Percentiles rank a stretch among this genome's conserved stretches.
These are phyloP conservation scores for Lycodopsis pacificus DNA, from an alignment of 2,797 vertebrate genomes.

Conservation along the genomic window DNA sequence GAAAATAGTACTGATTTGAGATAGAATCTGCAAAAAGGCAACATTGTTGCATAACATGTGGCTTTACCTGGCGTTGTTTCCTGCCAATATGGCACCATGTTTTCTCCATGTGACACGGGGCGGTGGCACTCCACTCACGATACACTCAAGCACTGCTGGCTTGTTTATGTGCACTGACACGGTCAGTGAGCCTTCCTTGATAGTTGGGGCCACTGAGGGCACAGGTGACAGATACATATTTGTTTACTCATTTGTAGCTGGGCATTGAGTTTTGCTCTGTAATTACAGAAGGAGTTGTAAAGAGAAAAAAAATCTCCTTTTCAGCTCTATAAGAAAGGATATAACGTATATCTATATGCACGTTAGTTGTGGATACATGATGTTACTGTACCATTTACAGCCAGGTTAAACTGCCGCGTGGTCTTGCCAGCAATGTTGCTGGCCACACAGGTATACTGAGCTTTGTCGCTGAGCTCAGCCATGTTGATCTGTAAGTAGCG, in stretches of 20 bases:
- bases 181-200: slow-evolving; percentile 83
- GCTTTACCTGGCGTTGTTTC: slow-evolving; percentile 87
- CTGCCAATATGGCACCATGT: slow-evolving; percentile 88
- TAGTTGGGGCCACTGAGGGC: slow-evolving; percentile 89
- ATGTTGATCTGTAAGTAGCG: slow-evolving; percentile 96
- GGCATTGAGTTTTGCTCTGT: background rate
- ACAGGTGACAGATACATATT: slow-evolving; percentile 10
- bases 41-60: background rate
- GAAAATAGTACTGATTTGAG: background rate
- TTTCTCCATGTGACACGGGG: slow-evolving; percentile 96
- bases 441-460: slow-evolving; percentile 92
- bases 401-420: slow-evolving; percentile 89
- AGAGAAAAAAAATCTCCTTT: background rate
- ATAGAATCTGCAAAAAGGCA: background rate
- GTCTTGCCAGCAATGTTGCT: slow-evolving; percentile 94
- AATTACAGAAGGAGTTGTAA: background rate
- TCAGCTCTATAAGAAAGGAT: background rate
- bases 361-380: background rate
- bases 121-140: slow-evolving; percentile 87
- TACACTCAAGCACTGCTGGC: slow-evolving; percentile 87
- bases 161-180: slow-evolving; percentile 83
- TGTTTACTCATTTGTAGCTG: background rate
- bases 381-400: slow-evolving; percentile 88
- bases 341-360: background rate
- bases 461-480: slow-evolving; percentile 88